phyloP scores from a whole-genome alignment of 1,140 invertebrate genomes.

The Sycophila sp. region DNA sequence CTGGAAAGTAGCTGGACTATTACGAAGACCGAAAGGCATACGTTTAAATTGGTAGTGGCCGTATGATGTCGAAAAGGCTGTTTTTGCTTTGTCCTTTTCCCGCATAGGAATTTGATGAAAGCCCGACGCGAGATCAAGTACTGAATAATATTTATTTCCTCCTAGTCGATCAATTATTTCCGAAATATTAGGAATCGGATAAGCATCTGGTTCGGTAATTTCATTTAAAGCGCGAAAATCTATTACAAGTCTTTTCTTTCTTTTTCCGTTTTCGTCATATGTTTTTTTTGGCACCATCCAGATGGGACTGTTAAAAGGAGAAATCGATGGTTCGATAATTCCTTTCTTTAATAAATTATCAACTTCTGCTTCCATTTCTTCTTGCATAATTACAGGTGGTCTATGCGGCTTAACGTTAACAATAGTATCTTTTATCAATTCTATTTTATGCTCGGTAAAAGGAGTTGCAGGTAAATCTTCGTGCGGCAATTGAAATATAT shows the following conservation, averaged over 20 bases:
- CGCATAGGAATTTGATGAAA: constrained; percentile 65
- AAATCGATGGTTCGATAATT: neutral
- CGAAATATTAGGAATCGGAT: neutral
- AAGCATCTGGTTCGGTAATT: neutral
- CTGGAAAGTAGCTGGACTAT: constrained; percentile 54
- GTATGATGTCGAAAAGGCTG: constrained; percentile 52
- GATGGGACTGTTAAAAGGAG: neutral
- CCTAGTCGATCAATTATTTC: neutral
- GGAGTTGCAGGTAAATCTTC: neutral
- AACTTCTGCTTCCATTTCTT: neutral
- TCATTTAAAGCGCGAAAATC: constrained; percentile 2
- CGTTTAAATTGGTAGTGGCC: constrained; percentile 53
- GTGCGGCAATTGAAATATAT: neutral
- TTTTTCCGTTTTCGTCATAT: neutral
- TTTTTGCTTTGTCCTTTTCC: constrained; percentile 56
- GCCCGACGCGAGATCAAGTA: constrained; percentile 46
- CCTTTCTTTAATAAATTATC: neutral
- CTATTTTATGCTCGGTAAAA: neutral
- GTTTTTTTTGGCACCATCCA: constrained; percentile 25
- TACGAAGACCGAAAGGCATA: constrained; percentile 57
- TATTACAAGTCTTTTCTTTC: neutral
- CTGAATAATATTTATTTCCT: neutral
- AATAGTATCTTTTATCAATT: neutral
- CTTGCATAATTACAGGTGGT: neutral
- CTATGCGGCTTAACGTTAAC: neutral